phyloP scores from a whole-genome alignment of 2,113 vertebrate species.

The Neotragus moschatus region DNA sequence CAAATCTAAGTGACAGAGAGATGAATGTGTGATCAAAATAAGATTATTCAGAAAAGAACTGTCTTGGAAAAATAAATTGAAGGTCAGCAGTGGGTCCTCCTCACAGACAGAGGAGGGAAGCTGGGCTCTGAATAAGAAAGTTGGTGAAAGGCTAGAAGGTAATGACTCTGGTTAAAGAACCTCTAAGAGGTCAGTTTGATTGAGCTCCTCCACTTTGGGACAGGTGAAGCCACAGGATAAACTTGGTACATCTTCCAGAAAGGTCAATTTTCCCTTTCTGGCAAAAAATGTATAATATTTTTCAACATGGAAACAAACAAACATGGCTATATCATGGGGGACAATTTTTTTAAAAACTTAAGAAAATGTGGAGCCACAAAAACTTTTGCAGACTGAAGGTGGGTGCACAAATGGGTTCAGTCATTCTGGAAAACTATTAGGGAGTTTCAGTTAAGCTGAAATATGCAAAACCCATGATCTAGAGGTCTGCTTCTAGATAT shows the following conservation, averaged over 20 bases:
- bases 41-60: constrained; percentile 15
- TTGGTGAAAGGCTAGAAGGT: background rate
- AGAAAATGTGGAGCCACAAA: background rate
- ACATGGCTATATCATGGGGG: background rate
- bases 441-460: background rate
- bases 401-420: background rate
- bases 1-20: constrained; percentile 3
- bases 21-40: background rate
- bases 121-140: background rate
- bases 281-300: background rate
- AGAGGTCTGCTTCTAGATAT: background rate
- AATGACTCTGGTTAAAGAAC: background rate
- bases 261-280: background rate
- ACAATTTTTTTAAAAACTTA: background rate
- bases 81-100: background rate
- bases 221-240: background rate
- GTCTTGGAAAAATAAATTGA: background rate
- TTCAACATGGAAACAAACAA: background rate
- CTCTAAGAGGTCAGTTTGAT: background rate
- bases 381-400: background rate
- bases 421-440: background rate
- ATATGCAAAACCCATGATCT: background rate
- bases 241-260: background rate
- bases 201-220: background rate
- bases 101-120: background rate